Evolutionary conservation across 2,797 vertebrate genomes (phyloP).

Genomic region (Oreortyx pictus): DNA sequence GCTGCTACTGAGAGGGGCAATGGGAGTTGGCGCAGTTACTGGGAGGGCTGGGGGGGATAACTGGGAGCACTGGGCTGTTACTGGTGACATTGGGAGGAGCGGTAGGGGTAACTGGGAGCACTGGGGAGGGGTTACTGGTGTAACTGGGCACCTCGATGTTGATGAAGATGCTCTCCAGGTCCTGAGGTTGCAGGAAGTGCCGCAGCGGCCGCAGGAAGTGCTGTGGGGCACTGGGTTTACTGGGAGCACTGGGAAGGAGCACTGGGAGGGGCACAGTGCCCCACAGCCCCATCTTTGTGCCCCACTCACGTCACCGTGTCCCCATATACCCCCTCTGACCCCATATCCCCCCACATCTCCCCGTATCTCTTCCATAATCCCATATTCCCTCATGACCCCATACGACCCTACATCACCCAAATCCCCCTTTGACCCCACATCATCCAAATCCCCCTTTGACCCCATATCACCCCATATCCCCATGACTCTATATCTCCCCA

Average conservation of each 20-base stretch:
- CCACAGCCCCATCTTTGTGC: background rate
- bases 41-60: background rate
- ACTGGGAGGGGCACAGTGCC: background rate
- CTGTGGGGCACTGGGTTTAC: conserved; percentile 63
- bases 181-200: conserved; percentile 82
- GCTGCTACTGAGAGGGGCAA: background rate
- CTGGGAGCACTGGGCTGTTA: background rate
- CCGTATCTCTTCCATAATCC: background rate
- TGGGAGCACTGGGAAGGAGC: background rate
- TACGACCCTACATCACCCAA: no score
- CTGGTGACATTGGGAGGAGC: background rate
- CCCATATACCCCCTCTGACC: background rate
- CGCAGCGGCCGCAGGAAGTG: conserved; percentile 92
- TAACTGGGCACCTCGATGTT: conserved; percentile 84
- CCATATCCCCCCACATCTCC: background rate
- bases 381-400: no score
- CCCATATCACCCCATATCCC: background rate
- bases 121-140: no score
- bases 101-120: no score
- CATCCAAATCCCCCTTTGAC: background rate
- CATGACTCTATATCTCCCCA: no score
- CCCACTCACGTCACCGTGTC: background rate
- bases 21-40: no score
- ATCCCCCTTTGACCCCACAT: no score
- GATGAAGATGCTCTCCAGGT: conserved; percentile 91